Conservation (phyloP, 2,797 vertebrate species). For the Menidia menidia region DNA sequence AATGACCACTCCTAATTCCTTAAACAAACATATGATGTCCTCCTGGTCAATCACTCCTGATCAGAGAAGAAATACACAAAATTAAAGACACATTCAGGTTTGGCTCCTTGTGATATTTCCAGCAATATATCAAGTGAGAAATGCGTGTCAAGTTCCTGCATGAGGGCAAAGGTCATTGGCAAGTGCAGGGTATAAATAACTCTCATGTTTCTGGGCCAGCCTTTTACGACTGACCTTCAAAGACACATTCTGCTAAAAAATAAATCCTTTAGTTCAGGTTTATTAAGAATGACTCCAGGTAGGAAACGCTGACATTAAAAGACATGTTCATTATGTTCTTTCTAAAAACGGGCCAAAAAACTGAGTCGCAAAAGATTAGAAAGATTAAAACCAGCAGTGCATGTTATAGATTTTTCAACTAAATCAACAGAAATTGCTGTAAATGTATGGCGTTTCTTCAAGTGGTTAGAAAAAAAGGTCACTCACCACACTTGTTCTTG, state of each 20-base stretch:
- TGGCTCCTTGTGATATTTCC: not conserved
- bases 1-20: slow-evolving; percentile 83
- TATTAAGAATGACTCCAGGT: not conserved
- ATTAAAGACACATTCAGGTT: slow-evolving; percentile 61
- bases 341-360: not conserved
- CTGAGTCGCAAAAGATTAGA: not conserved
- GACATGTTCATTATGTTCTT: not conserved
- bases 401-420: not conserved
- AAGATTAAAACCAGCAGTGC: not conserved
- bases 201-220: not conserved
- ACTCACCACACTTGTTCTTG: slow-evolving; percentile 83
- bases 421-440: not conserved
- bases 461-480: not conserved
- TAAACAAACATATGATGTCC: slow-evolving; percentile 84
- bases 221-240: slow-evolving; percentile 44
- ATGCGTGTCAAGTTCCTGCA: not conserved
- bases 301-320: not conserved
- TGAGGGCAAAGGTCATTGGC: slow-evolving; percentile 35
- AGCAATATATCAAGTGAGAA: slow-evolving; percentile 4
- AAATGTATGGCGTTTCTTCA: not conserved
- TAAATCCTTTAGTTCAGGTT: not conserved
- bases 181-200: slow-evolving; percentile 46
- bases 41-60: slow-evolving; percentile 84
- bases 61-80: slow-evolving; percentile 75
- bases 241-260: slow-evolving; percentile 13